A percentile compares a stretch with the other conserved stretches of the same genome.
Conservation (phyloP, 2,797 vertebrate species). For the Anguilla anguilla region DNA sequence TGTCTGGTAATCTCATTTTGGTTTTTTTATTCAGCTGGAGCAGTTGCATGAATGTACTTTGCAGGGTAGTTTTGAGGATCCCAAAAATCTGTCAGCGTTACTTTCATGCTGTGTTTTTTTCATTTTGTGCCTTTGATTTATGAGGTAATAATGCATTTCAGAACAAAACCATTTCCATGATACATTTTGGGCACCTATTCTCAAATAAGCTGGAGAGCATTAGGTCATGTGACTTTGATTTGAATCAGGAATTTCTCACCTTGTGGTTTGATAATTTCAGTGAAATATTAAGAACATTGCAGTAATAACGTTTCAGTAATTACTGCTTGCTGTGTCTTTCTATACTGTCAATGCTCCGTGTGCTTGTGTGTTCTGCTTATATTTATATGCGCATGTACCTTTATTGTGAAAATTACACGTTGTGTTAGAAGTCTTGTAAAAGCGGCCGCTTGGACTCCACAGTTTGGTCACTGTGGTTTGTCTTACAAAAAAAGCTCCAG, state of each 20-base stretch:
- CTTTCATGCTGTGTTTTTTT: neutral
- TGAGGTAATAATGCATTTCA: neutral
- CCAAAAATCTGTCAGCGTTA: neutral
- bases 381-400: neutral
- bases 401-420: neutral
- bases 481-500: neutral
- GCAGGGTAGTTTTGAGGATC: neutral
- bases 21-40: neutral
- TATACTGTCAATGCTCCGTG: too few relatives aligned
- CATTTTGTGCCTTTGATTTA: neutral
- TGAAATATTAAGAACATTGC: too few relatives aligned
- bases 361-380: too few relatives aligned
- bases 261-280: neutral
- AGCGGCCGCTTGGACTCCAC: neutral
- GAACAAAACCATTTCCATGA: neutral
- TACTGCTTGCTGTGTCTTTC: too few relatives aligned
- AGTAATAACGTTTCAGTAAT: too few relatives aligned
- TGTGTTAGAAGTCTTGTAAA: neutral
- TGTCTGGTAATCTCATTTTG: neutral
- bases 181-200: neutral
- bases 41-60: neutral
- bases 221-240: neutral
- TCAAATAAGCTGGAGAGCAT: neutral
- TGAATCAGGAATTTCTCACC: neutral
- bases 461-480: constrained; percentile 9